Conservation (phyloP, 2,888 invertebrate genomes). For the Xestoiulus laeticollis region DNA sequence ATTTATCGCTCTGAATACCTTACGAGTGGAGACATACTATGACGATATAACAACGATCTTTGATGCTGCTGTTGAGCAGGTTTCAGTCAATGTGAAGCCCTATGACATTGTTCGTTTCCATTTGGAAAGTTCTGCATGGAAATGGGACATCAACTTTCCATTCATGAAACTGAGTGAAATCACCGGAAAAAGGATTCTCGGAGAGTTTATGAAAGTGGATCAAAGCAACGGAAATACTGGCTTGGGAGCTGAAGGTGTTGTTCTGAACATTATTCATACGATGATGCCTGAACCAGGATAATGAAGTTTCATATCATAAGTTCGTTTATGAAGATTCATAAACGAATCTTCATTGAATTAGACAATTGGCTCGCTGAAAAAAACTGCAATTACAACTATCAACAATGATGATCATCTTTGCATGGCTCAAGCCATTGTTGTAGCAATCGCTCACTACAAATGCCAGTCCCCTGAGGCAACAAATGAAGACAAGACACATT, state of each 20-base stretch:
- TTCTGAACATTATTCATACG: neutral
- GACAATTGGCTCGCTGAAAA: neutral
- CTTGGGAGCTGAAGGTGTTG: neutral
- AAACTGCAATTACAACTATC: neutral
- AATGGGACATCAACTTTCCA: neutral
- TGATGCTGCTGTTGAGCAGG: neutral
- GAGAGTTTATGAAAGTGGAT: neutral
- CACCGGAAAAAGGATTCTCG: neutral
- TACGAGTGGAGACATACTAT: too few relatives aligned
- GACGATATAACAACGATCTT: too few relatives aligned
- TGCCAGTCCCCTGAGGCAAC: too few relatives aligned
- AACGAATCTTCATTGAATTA: neutral
- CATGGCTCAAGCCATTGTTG: neutral
- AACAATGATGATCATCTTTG: neutral
- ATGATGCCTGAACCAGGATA: neutral
- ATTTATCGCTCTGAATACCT: too few relatives aligned
- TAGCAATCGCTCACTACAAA: too few relatives aligned
- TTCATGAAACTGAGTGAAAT: neutral
- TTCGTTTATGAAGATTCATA: too few relatives aligned
- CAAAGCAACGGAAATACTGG: neutral
- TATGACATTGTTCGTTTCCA: neutral
- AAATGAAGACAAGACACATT: too few relatives aligned
- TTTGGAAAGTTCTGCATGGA: neutral
- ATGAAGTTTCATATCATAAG: neutral
- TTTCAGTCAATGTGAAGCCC: neutral